These are phyloP conservation scores for Agrenia bidenticulata DNA, from an alignment of 2,888 invertebrate species.

Conservation along the genomic window DNA sequence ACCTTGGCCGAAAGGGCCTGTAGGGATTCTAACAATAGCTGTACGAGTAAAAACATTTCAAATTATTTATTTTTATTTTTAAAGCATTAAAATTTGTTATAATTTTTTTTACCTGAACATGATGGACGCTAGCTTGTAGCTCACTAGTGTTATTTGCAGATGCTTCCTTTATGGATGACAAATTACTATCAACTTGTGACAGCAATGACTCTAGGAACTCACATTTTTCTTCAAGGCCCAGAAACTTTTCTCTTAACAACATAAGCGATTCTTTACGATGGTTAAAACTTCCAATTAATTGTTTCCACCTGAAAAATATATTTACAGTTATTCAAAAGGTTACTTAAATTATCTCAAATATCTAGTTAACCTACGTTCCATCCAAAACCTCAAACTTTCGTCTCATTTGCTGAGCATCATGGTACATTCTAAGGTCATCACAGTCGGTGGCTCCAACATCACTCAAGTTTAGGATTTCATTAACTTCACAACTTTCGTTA, in stretches of 20 bases:
- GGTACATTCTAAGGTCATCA: conserved; percentile 48
- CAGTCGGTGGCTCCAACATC: conserved; percentile 59
- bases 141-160: background rate
- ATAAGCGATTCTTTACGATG: conserved; percentile 40
- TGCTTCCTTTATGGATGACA: conserved; percentile 30
- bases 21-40: conserved; percentile 36
- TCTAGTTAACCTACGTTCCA: conserved; percentile 39
- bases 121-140: background rate
- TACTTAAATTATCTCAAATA: background rate
- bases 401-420: conserved; percentile 41
- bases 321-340: background rate
- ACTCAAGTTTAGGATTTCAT: conserved; percentile 75
- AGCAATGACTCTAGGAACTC: conserved; percentile 45
- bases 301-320: conserved; percentile 44
- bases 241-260: conserved; percentile 34
- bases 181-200: conserved; percentile 37
- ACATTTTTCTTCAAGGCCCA: conserved; percentile 42
- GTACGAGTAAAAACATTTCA: background rate
- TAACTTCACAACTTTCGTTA: conserved; percentile 73
- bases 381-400: conserved; percentile 42
- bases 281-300: conserved; percentile 39
- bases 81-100: too few species aligned
- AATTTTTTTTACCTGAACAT: conserved; percentile 7
- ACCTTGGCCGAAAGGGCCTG: conserved; percentile 45
- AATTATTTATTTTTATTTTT: too few species aligned